These are phyloP conservation scores for Phenganax stokvisi DNA, from an alignment of 92 coral and sea anemone genomes.

Conservation along the genomic window DNA sequence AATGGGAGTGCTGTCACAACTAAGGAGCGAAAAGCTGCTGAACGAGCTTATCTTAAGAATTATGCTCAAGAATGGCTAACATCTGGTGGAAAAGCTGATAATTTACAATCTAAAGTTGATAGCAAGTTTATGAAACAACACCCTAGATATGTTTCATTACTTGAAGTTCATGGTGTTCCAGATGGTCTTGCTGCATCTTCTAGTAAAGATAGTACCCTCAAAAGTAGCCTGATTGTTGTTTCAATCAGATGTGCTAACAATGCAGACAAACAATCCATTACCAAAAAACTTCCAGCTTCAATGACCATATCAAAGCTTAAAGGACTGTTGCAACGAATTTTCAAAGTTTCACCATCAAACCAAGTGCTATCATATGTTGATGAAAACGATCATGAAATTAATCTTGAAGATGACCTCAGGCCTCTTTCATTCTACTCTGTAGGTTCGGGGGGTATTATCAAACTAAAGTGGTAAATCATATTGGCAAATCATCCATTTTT, in stretches of 20 bases:
- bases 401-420: constrained; percentile 77
- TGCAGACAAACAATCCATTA: constrained; percentile 58
- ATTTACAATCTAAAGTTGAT: constrained; percentile 42
- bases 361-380: constrained; percentile 79
- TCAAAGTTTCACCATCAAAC: constrained; percentile 67
- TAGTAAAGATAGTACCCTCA: constrained; percentile 52
- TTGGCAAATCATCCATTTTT: too few species aligned
- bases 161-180: constrained; percentile 70
- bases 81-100: constrained; percentile 66
- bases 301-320: constrained; percentile 92
- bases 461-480: constrained; percentile 62
- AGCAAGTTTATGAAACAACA: constrained; percentile 50
- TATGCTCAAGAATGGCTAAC: constrained; percentile 64
- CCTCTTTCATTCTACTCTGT: constrained; percentile 82
- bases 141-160: constrained; percentile 60
- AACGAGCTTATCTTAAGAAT: constrained; percentile 76
- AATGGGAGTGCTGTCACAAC: constrained; percentile 68
- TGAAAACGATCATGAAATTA: constrained; percentile 75
- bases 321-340: constrained; percentile 70
- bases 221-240: constrained; percentile 75
- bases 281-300: constrained; percentile 81
- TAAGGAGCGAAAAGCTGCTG: constrained; percentile 77
- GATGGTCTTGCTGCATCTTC: constrained; percentile 52
- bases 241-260: constrained; percentile 76
- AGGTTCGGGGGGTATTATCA: constrained; percentile 65